Conservation (phyloP, 2,888 invertebrate genomes). For the Diplolepis rosae region DNA sequence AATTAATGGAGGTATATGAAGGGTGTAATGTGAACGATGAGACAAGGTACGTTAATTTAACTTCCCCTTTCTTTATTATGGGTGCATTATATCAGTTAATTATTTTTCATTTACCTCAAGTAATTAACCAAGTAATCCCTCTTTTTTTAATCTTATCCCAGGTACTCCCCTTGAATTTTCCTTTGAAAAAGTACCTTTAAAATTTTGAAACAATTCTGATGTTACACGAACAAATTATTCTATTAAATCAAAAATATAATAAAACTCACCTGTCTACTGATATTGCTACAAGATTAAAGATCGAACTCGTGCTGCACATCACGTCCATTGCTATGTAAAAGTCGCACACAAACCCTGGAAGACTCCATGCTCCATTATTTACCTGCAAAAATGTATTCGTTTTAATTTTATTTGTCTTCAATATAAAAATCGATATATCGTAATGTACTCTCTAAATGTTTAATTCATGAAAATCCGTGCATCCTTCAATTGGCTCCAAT, state of each 20-base stretch:
- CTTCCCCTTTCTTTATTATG: neutral
- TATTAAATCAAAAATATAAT: neutral
- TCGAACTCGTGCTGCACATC: slow-evolving; percentile 97
- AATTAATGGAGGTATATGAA: slow-evolving; percentile 33
- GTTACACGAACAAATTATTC: neutral
- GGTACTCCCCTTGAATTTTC: too few species aligned
- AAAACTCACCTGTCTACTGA: slow-evolving; percentile 93
- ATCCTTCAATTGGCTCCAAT: too few species aligned
- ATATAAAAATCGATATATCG: too few species aligned
- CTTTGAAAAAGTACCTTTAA: too few species aligned
- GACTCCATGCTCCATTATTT: slow-evolving; percentile 87
- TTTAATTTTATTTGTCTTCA: neutral
- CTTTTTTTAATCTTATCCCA: too few species aligned
- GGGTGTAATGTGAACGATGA: slow-evolving; percentile 3
- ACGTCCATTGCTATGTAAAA: slow-evolving; percentile 99
- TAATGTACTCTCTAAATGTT: neutral
- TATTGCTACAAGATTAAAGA: slow-evolving; percentile 98
- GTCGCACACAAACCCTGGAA: slow-evolving; percentile 94
- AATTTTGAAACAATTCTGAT: neutral
- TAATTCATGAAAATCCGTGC: too few species aligned
- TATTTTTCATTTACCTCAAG: neutral
- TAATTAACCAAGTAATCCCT: neutral
- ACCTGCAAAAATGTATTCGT: slow-evolving; percentile 78
- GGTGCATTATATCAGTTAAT: neutral
- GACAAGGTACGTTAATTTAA: neutral